Evolutionary conservation across 2,113 vertebrate genomes (phyloP).

Genomic region (Lepisosteus osseus): DNA sequence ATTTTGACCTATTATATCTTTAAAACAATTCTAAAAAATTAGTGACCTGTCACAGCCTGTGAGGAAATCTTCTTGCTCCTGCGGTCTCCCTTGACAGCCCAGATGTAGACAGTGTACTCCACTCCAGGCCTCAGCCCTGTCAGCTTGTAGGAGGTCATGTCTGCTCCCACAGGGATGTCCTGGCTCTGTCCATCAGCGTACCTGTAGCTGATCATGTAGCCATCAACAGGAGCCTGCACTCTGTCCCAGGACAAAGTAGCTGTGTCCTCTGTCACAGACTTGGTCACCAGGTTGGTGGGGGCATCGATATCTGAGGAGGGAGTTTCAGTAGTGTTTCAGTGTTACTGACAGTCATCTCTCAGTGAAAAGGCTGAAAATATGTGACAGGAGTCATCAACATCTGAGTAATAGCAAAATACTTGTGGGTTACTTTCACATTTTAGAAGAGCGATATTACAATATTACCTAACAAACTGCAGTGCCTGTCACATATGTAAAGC

Average conservation of each 20-base stretch:
- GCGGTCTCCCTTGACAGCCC: conserved; percentile 64
- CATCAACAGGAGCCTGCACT: conserved; percentile 65
- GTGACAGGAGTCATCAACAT: too few species aligned
- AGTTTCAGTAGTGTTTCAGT: neutral
- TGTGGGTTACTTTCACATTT: neutral
- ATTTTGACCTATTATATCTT: too few species aligned
- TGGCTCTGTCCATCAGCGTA: conserved; percentile 58
- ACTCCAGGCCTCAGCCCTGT: conserved; percentile 62
- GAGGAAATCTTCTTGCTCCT: conserved; percentile 59
- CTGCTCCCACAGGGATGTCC: conserved; percentile 55
- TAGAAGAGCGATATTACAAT: neutral
- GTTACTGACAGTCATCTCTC: neutral
- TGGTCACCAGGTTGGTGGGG: conserved; percentile 56
- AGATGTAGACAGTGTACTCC: conserved; percentile 63
- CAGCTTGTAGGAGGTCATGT: conserved; percentile 49
- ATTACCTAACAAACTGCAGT: neutral
- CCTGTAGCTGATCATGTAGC: conserved; percentile 70
- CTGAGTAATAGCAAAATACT: neutral
- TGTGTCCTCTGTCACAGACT: conserved; percentile 64
- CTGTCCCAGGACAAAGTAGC: conserved; percentile 65
- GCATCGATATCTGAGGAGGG: conserved; percentile 57
- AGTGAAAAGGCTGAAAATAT: too few species aligned
- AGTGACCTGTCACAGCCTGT: conserved; percentile 57
- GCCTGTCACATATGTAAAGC: neutral
- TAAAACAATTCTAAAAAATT: too few species aligned